Percentiles rank a stretch among this genome's conserved stretches.
phyloP scores from a whole-genome alignment of 1,140 invertebrate genomes.

The Lasioglossum baleicum region DNA sequence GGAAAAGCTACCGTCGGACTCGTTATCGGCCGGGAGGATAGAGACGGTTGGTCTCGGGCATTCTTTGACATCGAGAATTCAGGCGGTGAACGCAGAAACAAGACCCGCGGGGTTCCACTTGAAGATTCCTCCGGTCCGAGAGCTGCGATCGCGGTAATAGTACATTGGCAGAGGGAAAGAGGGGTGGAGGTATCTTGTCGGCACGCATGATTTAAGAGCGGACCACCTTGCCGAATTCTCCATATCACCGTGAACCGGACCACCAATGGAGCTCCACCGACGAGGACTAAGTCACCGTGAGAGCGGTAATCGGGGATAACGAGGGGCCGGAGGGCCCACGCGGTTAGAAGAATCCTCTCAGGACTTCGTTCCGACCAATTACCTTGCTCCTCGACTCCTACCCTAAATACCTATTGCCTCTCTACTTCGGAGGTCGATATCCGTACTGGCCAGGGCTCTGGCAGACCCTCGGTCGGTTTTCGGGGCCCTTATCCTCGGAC shows the following conservation, averaged over 20 bases:
- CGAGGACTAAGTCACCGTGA: slow-evolving; percentile 33
- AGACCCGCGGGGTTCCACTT: no score
- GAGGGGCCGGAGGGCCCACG: slow-evolving; percentile 40
- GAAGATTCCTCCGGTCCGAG: no score
- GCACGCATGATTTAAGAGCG: slow-evolving; percentile 53
- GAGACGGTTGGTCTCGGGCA: no score
- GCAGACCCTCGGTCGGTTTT: no score
- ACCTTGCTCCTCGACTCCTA: slow-evolving; percentile 54
- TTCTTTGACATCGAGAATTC: no score
- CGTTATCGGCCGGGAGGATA: no score
- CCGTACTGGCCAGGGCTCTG: background rate
- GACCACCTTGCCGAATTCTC: slow-evolving; percentile 52
- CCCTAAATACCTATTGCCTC: slow-evolving; percentile 47
- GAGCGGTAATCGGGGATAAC: slow-evolving; percentile 53
- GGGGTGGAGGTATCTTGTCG: slow-evolving; percentile 32
- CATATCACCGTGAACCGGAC: slow-evolving; percentile 38
- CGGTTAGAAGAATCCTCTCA: slow-evolving; percentile 45
- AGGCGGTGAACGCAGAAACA: no score
- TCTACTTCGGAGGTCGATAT: slow-evolving; percentile 20
- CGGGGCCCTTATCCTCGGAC: background rate
- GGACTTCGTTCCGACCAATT: slow-evolving; percentile 64
- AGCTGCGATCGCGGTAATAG: no score
- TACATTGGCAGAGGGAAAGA: background rate
- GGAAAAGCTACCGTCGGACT: no score
- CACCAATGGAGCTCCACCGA: slow-evolving; percentile 52